Evolutionary conservation across 2,113 vertebrate species (phyloP), one percentile per base, ranked within the genome.

Genomic region (Grammomys surdaster): DNA sequence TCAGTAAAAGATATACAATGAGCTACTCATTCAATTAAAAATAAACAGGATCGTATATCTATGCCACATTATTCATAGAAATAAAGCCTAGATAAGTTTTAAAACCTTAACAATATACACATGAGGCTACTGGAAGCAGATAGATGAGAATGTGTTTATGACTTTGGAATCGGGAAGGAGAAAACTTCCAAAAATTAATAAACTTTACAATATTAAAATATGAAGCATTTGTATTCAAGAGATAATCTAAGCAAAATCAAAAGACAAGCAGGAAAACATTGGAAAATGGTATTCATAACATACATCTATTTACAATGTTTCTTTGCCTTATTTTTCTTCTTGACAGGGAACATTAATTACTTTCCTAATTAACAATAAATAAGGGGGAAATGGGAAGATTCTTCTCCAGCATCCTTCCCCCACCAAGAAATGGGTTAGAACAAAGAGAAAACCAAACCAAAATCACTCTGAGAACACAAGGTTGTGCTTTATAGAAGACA

Each of bases 191-290:
- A 93, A 94, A 88, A 65, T 60, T 63, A 93, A 97, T 92, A 77
- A 90, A 65, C n/a, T 77, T 96, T 90, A 82, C 5, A 88, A 81
- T 93, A 95, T 72, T 95, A 93, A 95, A 96, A 96, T 77, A 76
- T 12, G 90, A 93, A 96, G 28, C 72, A 96, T 56, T 93, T 96
- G 24, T 72, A 77, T 92, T 51, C 54, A 95, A 92, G 95, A 91
- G 70, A 88, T 11, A 72, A 4, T 22, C 54, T 56, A 92, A 96
- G 88, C 16, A 63, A 95, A 92, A 81, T 93, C 80, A 81, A 95
- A 96, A 93, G 54, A 88, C 33, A 96, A 88, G 48, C 10, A 78
- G 69, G 22, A 28, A 90, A 89, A 78, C 46, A 40, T n/a, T 46
- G 43, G 33, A 80, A 54, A 89, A 54, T 70, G 13, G 5, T 40